Percentiles rank a stretch among this genome's conserved stretches.
These are phyloP conservation scores for Proisotoma minuta DNA, from an alignment of 2,888 invertebrate genomes.

Conservation along the genomic window DNA sequence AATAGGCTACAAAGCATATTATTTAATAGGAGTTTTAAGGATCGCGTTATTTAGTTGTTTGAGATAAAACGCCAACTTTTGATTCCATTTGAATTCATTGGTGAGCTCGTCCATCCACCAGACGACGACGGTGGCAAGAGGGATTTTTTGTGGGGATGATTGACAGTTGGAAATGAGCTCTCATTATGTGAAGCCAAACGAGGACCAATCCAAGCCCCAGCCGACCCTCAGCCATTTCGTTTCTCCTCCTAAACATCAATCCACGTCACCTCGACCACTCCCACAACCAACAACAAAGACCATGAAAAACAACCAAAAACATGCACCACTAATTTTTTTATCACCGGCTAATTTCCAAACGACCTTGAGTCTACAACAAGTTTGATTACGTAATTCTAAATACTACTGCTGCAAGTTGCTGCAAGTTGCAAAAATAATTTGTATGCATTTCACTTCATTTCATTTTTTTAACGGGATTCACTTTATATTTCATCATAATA, in stretches of 20 bases:
- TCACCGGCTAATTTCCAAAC: no score
- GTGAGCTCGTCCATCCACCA: slow-evolving; percentile 43
- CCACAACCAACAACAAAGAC: no score
- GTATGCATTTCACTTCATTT: no score
- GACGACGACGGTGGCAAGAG: slow-evolving; percentile 41
- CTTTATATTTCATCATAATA: no score
- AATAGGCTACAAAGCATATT: neutral
- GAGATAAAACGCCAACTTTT: slow-evolving; percentile 46
- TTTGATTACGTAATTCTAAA: no score
- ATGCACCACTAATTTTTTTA: no score
- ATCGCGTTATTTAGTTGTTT: neutral
- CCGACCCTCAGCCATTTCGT: slow-evolving; percentile 46
- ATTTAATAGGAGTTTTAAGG: neutral
- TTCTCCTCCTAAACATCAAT: slow-evolving; percentile 43
- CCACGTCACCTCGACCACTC: slow-evolving; percentile 45
- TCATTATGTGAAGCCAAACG: slow-evolving; percentile 47
- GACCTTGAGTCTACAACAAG: no score
- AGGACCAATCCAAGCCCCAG: slow-evolving; percentile 46
- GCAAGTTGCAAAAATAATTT: no score
- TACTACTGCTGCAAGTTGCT: no score
- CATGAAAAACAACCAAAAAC: no score
- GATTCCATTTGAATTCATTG: slow-evolving; percentile 34
- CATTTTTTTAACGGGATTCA: no score
- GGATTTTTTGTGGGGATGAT: slow-evolving; percentile 35
- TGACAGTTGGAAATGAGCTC: slow-evolving; percentile 48